These are phyloP conservation scores for Trachythela sp. DNA, from an alignment of 64 coral and sea anemone genomes.

Conservation along the genomic window DNA sequence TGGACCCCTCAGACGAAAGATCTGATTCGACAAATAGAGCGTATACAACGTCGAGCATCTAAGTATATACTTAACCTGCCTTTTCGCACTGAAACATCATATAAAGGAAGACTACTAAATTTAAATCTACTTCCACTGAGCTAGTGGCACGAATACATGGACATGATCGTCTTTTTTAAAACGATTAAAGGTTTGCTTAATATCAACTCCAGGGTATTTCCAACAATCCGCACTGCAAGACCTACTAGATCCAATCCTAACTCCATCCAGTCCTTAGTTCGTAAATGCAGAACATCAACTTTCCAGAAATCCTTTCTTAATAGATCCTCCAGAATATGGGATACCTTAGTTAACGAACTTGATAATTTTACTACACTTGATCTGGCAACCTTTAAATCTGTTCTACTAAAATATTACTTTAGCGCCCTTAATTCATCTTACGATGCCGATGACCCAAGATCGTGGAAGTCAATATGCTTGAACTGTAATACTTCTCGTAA, in stretches of 20 bases:
- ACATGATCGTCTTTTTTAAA: conserved; percentile 27
- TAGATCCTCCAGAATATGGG: conserved; percentile 27
- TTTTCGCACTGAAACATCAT: conserved; percentile 28
- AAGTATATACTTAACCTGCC: conserved; percentile 32
- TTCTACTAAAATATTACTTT: conserved; percentile 30
- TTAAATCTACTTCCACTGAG: conserved; percentile 36
- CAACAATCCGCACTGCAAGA: conserved; percentile 24
- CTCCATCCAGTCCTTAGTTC: conserved; percentile 32
- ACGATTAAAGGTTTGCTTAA: neutral
- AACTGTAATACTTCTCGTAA: no score
- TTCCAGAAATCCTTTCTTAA: conserved; percentile 43
- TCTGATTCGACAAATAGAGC: conserved; percentile 34
- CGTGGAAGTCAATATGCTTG: no score
- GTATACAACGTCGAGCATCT: no score
- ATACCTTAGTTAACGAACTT: conserved; percentile 32
- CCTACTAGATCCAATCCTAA: conserved; percentile 40
- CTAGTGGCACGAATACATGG: conserved; percentile 30
- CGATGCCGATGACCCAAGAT: conserved; percentile 22
- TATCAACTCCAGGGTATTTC: conserved; percentile 20
- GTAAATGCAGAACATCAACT: conserved; percentile 35
- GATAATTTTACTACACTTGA: conserved; percentile 11
- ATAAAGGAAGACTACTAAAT: neutral
- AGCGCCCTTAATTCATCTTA: neutral
- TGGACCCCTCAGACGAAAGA: conserved; percentile 19
- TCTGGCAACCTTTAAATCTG: conserved; percentile 38